phyloP scores from a whole-genome alignment of 2,888 invertebrate species.

The Meghimatium bilineatum region DNA sequence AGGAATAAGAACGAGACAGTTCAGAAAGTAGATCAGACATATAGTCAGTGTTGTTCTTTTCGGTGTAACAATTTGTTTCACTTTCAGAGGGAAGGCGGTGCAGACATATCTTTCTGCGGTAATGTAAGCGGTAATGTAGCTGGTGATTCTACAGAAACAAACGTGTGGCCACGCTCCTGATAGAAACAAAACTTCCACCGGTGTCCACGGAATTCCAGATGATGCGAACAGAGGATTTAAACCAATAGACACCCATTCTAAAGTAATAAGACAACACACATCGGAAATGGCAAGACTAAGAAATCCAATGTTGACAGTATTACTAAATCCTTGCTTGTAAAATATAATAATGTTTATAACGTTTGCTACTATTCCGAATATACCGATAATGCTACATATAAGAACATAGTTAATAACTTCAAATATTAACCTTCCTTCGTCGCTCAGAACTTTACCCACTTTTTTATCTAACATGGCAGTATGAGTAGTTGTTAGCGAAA shows the following conservation, averaged over 20 bases:
- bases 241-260: not conserved
- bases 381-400: not conserved
- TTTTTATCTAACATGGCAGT: too few relatives aligned
- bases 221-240: not conserved
- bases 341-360: conserved; percentile 4
- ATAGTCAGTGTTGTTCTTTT: not conserved
- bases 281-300: conserved; percentile 4
- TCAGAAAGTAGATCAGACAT: not conserved
- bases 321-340: not conserved
- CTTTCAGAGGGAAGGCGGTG: not conserved
- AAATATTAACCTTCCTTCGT: not conserved
- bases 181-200: not conserved
- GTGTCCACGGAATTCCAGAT: not conserved
- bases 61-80: not conserved
- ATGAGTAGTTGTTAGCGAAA: too few relatives aligned
- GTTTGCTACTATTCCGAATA: not conserved
- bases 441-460: not conserved
- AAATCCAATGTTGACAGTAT: conserved; percentile 16
- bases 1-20: not conserved
- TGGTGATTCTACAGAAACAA: conserved; percentile 15
- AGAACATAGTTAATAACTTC: not conserved
- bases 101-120: conserved; percentile 3
- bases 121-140: conserved; percentile 9
- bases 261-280: not conserved
- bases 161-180: conserved; percentile 21